Evolutionary conservation across 1,140 invertebrate genomes (phyloP).

Genomic region (Drosophila pseudoobscura): DNA sequence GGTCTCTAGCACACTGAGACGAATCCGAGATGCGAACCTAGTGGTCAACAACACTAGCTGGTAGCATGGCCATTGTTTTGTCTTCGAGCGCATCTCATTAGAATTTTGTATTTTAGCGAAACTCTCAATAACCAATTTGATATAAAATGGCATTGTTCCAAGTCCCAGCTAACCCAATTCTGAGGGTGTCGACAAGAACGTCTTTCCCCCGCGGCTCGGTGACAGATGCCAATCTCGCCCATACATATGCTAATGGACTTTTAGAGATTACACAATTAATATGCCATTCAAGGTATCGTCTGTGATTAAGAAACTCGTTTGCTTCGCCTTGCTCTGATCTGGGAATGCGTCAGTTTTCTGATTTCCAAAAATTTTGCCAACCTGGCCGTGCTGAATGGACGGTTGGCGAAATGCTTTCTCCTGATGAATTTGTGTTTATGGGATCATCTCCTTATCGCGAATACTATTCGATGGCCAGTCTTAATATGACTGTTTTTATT

Average conservation of each 20-base stretch:
- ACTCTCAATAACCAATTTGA: slow-evolving; percentile 30
- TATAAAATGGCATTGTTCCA: slow-evolving; percentile 48
- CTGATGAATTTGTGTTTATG: slow-evolving; percentile 46
- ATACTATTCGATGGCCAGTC: slow-evolving; percentile 12
- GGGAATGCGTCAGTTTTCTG: slow-evolving; percentile 13
- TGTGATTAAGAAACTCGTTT: slow-evolving; percentile 42
- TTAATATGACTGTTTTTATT: slow-evolving; percentile 31
- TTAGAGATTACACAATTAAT: slow-evolving; percentile 52
- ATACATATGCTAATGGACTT: slow-evolving; percentile 65
- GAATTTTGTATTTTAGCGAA: slow-evolving; percentile 29
- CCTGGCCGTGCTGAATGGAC: slow-evolving; percentile 13
- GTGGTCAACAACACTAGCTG: slow-evolving; percentile 19
- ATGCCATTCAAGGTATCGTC: slow-evolving; percentile 42
- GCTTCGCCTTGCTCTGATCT: neutral
- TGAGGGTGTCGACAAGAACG: slow-evolving; percentile 31
- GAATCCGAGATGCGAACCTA: slow-evolving; percentile 5
- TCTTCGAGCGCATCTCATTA: slow-evolving; percentile 38
- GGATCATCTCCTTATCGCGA: slow-evolving; percentile 33
- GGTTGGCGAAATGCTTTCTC: slow-evolving; percentile 45
- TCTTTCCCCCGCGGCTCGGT: slow-evolving; percentile 18
- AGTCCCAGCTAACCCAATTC: slow-evolving; percentile 55
- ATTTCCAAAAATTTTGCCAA: slow-evolving; percentile 47
- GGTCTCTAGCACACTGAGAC: slow-evolving; percentile 38
- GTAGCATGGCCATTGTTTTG: slow-evolving; percentile 33
- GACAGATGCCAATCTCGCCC: slow-evolving; percentile 31